Conservation (phyloP, 2,797 vertebrate species). For the Hydrolagus colliei region DNA sequence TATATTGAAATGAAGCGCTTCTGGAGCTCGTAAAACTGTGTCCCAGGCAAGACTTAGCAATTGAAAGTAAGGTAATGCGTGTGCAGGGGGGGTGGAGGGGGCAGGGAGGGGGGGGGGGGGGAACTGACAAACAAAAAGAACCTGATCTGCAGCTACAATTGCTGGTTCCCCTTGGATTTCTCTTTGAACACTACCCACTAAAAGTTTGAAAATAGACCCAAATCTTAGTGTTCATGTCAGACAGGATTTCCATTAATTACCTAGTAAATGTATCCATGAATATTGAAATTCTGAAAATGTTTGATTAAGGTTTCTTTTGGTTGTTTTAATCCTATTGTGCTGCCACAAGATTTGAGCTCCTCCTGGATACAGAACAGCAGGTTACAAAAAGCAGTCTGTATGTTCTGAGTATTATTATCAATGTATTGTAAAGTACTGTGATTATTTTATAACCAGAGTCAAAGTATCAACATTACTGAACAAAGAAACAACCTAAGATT, state of each 20-base stretch:
- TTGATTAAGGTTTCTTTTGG: neutral
- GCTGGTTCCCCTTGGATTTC: neutral
- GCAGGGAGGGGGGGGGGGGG: too few relatives aligned
- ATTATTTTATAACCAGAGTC: conserved; percentile 4
- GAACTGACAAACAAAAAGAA: too few relatives aligned
- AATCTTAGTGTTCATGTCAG: conserved; percentile 2
- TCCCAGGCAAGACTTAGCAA: too few relatives aligned
- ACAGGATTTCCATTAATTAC: neutral
- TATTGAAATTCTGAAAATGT: conserved; percentile 6
- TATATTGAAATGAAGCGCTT: too few relatives aligned
- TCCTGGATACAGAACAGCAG: neutral
- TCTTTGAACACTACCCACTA: neutral
- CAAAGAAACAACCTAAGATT: neutral
- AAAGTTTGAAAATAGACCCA: neutral
- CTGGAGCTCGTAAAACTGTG: too few relatives aligned
- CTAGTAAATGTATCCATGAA: conserved; percentile 8
- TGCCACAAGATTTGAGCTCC: conserved; percentile 1
- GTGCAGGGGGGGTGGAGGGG: too few relatives aligned
- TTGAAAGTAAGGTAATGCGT: too few relatives aligned
- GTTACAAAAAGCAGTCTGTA: neutral
- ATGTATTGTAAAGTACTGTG: neutral
- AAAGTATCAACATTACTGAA: neutral
- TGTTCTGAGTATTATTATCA: conserved; percentile 14
- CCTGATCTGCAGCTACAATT: too few relatives aligned
- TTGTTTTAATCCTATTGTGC: conserved; percentile 28